Evolutionary conservation across 2,888 invertebrate species (phyloP).

Genomic region (Anthophora plumipes): DNA sequence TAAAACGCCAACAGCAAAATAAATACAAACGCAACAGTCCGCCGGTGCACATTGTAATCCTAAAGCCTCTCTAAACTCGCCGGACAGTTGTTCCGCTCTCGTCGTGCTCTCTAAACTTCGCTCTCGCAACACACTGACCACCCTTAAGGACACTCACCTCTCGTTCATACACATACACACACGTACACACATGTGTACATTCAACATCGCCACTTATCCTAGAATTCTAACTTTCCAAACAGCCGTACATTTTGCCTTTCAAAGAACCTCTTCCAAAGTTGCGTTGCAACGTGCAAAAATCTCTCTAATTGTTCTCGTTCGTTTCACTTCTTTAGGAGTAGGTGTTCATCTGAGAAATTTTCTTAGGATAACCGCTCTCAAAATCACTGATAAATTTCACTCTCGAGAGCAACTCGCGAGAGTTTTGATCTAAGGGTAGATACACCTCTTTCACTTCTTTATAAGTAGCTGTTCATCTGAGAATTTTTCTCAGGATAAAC

Average conservation of each 20-base stretch:
- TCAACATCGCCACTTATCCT: not conserved
- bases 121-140: not conserved
- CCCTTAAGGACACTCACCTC: not conserved
- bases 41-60: not conserved
- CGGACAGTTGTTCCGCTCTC: slow-evolving; percentile 1
- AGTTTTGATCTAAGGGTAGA: no score
- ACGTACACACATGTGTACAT: not conserved
- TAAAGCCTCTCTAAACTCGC: slow-evolving; percentile 6
- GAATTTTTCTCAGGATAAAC: no score
- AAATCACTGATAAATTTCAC: no score
- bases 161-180: not conserved
- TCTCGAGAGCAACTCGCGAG: no score
- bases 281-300: not conserved
- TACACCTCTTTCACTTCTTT: no score
- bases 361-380: no score
- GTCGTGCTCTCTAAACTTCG: slow-evolving; percentile 1
- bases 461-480: no score
- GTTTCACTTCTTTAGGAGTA: not conserved
- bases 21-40: slow-evolving; percentile 18
- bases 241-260: not conserved
- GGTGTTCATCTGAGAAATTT: no score
- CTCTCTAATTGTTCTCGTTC: not conserved
- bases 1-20: slow-evolving; percentile 16
- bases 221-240: not conserved
- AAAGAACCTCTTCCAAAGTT: not conserved